Conservation (phyloP, 1,140 invertebrate genomes). For the Formica selysi region DNA sequence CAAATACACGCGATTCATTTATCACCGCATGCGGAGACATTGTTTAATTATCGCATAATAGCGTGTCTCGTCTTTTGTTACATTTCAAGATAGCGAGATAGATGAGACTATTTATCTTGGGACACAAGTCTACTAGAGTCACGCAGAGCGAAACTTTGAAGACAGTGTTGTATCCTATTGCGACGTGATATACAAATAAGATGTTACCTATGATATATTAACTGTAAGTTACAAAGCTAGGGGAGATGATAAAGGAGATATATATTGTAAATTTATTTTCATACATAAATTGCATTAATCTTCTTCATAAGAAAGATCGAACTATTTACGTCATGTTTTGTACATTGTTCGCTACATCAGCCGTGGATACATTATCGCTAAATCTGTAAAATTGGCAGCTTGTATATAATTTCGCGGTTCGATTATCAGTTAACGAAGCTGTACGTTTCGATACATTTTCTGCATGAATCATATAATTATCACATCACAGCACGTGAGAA, state of each 20-base stretch:
- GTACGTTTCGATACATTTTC: conserved; percentile 41
- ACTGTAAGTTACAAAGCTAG: not conserved
- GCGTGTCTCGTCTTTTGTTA: conserved; percentile 23
- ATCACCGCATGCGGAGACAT: conserved; percentile 1
- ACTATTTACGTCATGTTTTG: not conserved
- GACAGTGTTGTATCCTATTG: not conserved
- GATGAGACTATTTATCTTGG: conserved; percentile 18
- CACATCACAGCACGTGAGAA: conserved; percentile 63
- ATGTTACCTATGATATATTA: not conserved
- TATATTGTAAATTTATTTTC: not conserved
- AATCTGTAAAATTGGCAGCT: conserved; percentile 26
- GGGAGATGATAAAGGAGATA: too few species aligned
- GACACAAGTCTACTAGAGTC: conserved; percentile 38
- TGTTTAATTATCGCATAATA: conserved; percentile 36
- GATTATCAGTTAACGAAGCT: conserved; percentile 46
- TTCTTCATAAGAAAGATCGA: not conserved
- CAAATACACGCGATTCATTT: conserved; percentile 26
- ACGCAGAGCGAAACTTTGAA: conserved; percentile 27
- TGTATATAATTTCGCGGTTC: conserved; percentile 22
- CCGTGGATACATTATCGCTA: conserved; percentile 5
- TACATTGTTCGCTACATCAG: not conserved
- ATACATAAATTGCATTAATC: conserved; percentile 26
- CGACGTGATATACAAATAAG: conserved; percentile 28
- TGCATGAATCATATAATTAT: conserved; percentile 59
- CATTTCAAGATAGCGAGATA: conserved; percentile 11